A percentile compares a stretch with the other conserved stretches of the same genome.
Conservation (phyloP, 2,113 vertebrate species). For the Columba janthina region DNA sequence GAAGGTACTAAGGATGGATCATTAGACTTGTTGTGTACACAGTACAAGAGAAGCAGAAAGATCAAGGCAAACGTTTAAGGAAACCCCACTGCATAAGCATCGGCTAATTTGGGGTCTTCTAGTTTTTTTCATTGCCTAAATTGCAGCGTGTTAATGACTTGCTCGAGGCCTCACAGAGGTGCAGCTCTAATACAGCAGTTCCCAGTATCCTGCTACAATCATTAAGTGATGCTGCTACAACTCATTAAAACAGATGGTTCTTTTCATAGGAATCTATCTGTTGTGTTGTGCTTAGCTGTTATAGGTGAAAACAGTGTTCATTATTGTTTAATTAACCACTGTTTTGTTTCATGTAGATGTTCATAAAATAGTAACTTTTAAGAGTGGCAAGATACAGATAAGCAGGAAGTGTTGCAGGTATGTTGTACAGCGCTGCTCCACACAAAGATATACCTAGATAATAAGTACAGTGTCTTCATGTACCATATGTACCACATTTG, state of each 20-base stretch:
- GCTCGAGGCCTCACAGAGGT: not conserved
- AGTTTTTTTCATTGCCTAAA: not conserved
- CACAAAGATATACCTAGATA: not conserved
- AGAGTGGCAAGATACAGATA: not conserved
- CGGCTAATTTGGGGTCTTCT: not conserved
- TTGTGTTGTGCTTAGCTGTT: not conserved
- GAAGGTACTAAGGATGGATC: slow-evolving; percentile 16
- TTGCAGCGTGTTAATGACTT: slow-evolving; percentile 2
- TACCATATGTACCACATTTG: not conserved
- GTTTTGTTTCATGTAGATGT: not conserved
- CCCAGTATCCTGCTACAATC: not conserved
- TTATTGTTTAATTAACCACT: not conserved
- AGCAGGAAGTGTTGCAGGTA: not conserved
- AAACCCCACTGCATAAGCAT: not conserved
- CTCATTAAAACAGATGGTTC: not conserved
- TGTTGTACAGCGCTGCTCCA: not conserved
- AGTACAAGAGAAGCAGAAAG: not conserved
- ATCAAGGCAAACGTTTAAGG: slow-evolving; percentile 10
- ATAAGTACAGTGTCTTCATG: not conserved
- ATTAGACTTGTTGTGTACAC: not conserved
- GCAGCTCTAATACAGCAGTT: not conserved
- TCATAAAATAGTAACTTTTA: not conserved
- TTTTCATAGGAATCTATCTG: not conserved
- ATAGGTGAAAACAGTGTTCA: not conserved
- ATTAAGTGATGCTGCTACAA: not conserved